Evolutionary conservation across 2,888 invertebrate genomes (phyloP).

Genomic region (Cephus pygmeus): DNA sequence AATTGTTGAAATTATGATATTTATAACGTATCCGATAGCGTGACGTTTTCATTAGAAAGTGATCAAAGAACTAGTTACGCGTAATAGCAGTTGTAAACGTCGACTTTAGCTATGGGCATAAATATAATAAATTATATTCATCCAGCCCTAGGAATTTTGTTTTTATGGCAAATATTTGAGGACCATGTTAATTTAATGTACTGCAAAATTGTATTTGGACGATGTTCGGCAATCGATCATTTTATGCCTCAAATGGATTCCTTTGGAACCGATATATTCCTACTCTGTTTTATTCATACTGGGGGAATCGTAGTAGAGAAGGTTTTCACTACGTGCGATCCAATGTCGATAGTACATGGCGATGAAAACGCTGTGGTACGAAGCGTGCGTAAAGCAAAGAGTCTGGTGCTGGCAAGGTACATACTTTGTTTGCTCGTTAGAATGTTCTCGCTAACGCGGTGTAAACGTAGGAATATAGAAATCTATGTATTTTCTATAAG

Average conservation of each 20-base stretch:
- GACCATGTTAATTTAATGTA: background rate
- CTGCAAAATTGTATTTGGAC: background rate
- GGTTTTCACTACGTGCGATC: background rate
- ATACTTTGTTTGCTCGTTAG: constrained; percentile 32
- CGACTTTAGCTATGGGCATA: background rate
- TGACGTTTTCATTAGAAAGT: background rate
- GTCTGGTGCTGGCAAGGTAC: constrained; percentile 3
- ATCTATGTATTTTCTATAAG: constrained; percentile 25
- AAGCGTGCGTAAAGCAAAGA: background rate
- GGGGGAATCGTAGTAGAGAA: background rate
- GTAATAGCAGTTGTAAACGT: background rate
- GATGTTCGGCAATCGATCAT: background rate
- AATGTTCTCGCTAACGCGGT: constrained; percentile 31
- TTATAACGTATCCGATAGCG: background rate
- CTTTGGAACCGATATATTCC: background rate
- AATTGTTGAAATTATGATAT: background rate
- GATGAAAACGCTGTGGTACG: background rate
- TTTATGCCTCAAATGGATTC: background rate
- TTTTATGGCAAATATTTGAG: background rate
- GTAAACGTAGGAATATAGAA: constrained; percentile 36
- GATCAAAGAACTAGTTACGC: background rate
- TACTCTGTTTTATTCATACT: background rate
- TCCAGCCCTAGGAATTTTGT: background rate
- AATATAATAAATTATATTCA: background rate
- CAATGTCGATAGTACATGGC: background rate